These are phyloP conservation scores for Branchellion lobata DNA, from an alignment of 2,888 invertebrate genomes.

Conservation along the genomic window DNA sequence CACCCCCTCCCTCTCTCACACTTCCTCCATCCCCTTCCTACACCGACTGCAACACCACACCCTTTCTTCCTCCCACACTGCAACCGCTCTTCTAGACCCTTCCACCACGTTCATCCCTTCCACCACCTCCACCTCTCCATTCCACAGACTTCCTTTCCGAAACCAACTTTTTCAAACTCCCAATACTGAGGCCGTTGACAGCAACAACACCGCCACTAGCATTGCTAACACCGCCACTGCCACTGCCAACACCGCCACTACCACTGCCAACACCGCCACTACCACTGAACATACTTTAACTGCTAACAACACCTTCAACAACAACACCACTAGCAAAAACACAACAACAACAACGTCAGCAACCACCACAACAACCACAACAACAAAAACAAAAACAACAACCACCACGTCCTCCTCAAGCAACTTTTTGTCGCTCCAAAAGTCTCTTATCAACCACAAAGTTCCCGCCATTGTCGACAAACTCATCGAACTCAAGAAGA, in stretches of 20 bases:
- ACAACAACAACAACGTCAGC: slow-evolving; percentile 26
- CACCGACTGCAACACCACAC: neutral
- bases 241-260: no score
- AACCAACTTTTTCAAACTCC: no score
- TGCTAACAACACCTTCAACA: neutral
- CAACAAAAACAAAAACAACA: neutral
- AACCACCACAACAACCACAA: neutral
- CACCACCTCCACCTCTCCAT: no score
- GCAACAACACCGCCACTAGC: neutral
- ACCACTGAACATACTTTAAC: neutral
- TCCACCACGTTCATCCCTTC: no score
- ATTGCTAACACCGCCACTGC: no score
- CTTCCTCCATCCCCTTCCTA: neutral
- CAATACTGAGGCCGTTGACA: no score
- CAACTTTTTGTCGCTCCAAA: slow-evolving; percentile 19
- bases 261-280: no score
- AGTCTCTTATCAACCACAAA: slow-evolving; percentile 20
- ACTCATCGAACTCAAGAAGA: slow-evolving; percentile 48
- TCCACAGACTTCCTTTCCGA: no score
- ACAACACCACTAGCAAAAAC: no score
- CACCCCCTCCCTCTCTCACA: neutral
- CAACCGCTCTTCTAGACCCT: no score
- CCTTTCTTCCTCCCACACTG: neutral
- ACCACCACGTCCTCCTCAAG: neutral
- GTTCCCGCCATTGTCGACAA: slow-evolving; percentile 44